A percentile compares a stretch with the other conserved stretches of the same genome.
These are phyloP conservation scores for Aleiodes alternator DNA, from an alignment of 2,888 invertebrate genomes.

Conservation along the genomic window DNA sequence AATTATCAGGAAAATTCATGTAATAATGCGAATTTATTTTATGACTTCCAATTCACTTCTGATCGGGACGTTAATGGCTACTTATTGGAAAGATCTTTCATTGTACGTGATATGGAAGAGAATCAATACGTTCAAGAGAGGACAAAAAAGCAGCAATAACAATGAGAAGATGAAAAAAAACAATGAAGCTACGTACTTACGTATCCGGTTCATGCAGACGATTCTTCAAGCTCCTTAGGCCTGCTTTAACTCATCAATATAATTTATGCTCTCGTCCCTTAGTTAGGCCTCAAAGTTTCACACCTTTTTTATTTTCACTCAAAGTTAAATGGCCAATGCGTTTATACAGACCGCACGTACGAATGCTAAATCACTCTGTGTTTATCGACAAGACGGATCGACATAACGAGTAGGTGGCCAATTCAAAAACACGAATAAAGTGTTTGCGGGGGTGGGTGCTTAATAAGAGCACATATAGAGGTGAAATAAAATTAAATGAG, in stretches of 20 bases:
- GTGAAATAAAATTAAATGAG: constrained; percentile 45
- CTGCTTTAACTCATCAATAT: constrained; percentile 9
- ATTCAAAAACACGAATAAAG: constrained; percentile 34
- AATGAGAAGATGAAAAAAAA: not conserved
- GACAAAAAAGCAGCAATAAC: not conserved
- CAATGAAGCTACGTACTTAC: not conserved
- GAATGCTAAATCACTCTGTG: constrained; percentile 56
- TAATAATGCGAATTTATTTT: constrained; percentile 5
- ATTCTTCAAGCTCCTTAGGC: not conserved
- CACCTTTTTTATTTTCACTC: constrained; percentile 41
- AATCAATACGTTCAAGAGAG: not conserved
- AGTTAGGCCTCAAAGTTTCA: constrained; percentile 42
- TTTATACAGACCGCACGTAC: constrained; percentile 51
- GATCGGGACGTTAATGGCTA: constrained; percentile 10
- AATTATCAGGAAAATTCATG: not conserved
- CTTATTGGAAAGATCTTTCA: constrained; percentile 8
- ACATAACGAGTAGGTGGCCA: constrained; percentile 57
- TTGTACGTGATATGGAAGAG: not conserved
- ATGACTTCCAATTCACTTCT: constrained; percentile 4
- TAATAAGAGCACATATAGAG: constrained; percentile 35
- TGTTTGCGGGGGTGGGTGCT: constrained; percentile 30
- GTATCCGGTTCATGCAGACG: not conserved
- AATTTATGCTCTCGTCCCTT: constrained; percentile 37
- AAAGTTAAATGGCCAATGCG: constrained; percentile 37
- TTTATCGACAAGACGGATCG: constrained; percentile 57